Evolutionary conservation across 2,113 vertebrate genomes (phyloP), one percentile per base, ranked within the genome.

Genomic region (Ameiurus melas): DNA sequence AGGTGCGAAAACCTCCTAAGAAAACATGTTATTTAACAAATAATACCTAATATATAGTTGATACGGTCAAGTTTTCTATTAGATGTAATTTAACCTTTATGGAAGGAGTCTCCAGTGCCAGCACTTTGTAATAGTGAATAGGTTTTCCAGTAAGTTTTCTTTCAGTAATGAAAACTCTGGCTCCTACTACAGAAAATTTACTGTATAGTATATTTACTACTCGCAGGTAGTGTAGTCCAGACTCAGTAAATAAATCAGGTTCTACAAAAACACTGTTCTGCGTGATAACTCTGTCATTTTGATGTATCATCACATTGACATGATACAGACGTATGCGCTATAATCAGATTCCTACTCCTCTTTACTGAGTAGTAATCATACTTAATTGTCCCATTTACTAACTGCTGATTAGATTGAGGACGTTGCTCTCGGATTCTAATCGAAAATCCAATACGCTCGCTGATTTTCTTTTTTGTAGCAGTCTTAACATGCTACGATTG

Each of bases 341-440:
- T 89, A 91, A 87, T 91, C 86, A 57, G 64, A 85, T 89, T 86
- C 64, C 68, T n/a, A 10, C 7, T 82, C 75, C 79, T 27, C 62
- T 85, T 73, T 66, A 66, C 86, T 62, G 62, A 64, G 58, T 36
- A 33, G 83, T 89, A 81, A 90, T 91, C 22, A 43, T 66, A 71
- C 36, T 17, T 89, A 89, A 91, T 89, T 53, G 57, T 53, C 47
- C 84, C 84, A 88, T 80, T 89, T 84, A 87, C 86, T 87, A 84
- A 89, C 57, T 77, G 64, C 83, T 89, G 85, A 91, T 86, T 84
- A 57, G 22, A 89, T 91, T 88, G 82, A 64, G 10, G 83, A 87
- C 85, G 85, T 89, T 89, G 87, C 84, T 89, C 85, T 30, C 43
- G 73, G 68, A 81, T 87, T 85, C 75, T 53, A 80, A 83, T 89